These are phyloP conservation scores for Yponomeuta sedellus DNA, from an alignment of 2,888 invertebrate genomes.

Conservation along the genomic window DNA sequence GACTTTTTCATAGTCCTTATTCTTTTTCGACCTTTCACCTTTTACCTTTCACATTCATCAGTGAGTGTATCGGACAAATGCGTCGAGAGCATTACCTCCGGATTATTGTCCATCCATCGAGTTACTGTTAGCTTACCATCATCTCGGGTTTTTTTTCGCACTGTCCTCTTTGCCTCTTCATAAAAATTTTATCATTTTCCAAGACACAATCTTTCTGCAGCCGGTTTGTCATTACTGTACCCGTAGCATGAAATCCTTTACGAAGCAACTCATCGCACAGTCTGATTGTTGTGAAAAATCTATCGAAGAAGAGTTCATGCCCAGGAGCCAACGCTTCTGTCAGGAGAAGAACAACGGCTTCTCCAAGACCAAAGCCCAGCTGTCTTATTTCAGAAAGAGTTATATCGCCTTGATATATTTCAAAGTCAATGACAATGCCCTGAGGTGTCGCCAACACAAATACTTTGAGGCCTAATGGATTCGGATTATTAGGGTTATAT, in stretches of 20 bases:
- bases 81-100: too few relatives aligned
- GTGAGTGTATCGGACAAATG: too few relatives aligned
- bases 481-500: constrained; percentile 14
- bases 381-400: constrained; percentile 18
- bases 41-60: constrained; percentile 1
- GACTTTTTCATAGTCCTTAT: neutral
- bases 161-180: neutral
- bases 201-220: neutral
- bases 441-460: constrained; percentile 1
- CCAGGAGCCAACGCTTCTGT: constrained; percentile 22
- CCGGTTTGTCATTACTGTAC: neutral
- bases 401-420: constrained; percentile 23
- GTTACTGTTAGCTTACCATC: neutral
- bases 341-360: constrained; percentile 21
- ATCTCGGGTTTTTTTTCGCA: neutral
- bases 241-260: neutral
- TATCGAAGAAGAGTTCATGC: constrained; percentile 23
- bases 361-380: constrained; percentile 20
- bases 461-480: neutral
- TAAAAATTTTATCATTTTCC: neutral
- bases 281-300: constrained; percentile 23
- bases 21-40: too few relatives aligned
- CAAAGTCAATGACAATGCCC: constrained; percentile 21
- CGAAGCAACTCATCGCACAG: neutral
- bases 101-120: neutral